Evolutionary conservation across 2,797 vertebrate species (phyloP), one percentile per base, ranked within the genome.

Genomic region (Helostoma temminkii): DNA sequence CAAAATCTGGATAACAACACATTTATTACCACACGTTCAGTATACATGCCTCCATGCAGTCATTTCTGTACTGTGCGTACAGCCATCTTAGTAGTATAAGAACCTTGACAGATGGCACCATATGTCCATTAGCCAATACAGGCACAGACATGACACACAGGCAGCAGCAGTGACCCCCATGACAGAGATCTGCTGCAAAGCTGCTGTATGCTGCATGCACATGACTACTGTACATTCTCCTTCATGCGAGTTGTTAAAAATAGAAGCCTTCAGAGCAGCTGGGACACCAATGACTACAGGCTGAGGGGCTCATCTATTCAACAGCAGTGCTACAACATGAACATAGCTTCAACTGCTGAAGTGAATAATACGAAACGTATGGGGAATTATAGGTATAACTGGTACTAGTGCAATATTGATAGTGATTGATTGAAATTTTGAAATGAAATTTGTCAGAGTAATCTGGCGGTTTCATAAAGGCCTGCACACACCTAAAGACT

Each of bases 91-190:
- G 47, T 65, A 14, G 64, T 45, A 39, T 21, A 54, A 73, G 61
- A 71, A 80, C 83, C 82, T 84, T 86, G 74, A 71, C 6, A 3
- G 28, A n/a, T 30, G 9, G 28, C 9, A 30, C 2, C 28, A 30
- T 30, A 5, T 30, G 28, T 30, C 28, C 28, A 30, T 30, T 30
- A 30, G 28, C 28, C 28, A 30, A 11, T 2, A 34, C 32, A 11
- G 32, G 32, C 25, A 43, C 49, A 56, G 43, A 77, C 59, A 32
- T 54, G 60, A 66, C 55, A 54, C 39, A 42, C 11, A 63, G 12
- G 18, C 54, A 67, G 60, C 18, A 39, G 62, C 24, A 8, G 32
- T 74, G 71, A 77, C 64, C 67, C 42, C 47, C 48, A 21, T 3
- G 53, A 48, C 58, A 53, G 25, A 58, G 54, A 54, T 47, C 50